phyloP scores from a whole-genome alignment of 2,888 invertebrate genomes.

The Sphaerolaimus hirsutus region DNA sequence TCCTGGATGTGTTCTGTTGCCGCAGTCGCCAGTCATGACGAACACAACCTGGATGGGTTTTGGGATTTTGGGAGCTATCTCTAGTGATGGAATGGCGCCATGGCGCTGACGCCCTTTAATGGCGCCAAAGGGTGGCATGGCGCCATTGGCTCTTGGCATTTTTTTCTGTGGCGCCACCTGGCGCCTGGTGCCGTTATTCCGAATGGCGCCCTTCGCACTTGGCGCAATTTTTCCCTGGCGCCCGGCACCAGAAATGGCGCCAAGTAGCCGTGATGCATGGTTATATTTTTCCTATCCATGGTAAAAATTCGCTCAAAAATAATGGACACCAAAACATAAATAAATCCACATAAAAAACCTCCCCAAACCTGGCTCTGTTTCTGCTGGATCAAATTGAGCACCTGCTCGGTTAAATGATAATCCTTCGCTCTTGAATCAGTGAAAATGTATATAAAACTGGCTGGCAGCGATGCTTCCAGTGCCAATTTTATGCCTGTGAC shows the following conservation, averaged over 20 bases:
- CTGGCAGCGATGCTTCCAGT: constrained; percentile 39
- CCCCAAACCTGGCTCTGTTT: constrained; percentile 42
- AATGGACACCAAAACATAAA: background rate
- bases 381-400: constrained; percentile 43
- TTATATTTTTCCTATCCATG: too few species aligned
- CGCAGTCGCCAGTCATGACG: constrained; percentile 47
- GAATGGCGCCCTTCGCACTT: too few species aligned
- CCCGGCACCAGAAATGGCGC: too few species aligned
- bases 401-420: constrained; percentile 36
- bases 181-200: too few species aligned
- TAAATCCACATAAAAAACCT: constrained; percentile 5
- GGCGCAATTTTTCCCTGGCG: too few species aligned
- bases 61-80: too few species aligned
- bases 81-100: too few species aligned
- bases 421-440: constrained; percentile 50
- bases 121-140: too few species aligned
- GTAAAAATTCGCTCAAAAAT: background rate
- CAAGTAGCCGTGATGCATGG: too few species aligned
- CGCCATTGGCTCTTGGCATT: too few species aligned
- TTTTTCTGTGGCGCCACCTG: too few species aligned
- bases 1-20: constrained; percentile 38
- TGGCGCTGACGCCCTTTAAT: too few species aligned
- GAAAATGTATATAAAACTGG: constrained; percentile 48
- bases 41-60: constrained; percentile 40
- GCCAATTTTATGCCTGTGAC: constrained; percentile 41